Base-by-base conservation (phyloP, 1,140 invertebrate genomes). In the Penaeus vannamei region DNA sequence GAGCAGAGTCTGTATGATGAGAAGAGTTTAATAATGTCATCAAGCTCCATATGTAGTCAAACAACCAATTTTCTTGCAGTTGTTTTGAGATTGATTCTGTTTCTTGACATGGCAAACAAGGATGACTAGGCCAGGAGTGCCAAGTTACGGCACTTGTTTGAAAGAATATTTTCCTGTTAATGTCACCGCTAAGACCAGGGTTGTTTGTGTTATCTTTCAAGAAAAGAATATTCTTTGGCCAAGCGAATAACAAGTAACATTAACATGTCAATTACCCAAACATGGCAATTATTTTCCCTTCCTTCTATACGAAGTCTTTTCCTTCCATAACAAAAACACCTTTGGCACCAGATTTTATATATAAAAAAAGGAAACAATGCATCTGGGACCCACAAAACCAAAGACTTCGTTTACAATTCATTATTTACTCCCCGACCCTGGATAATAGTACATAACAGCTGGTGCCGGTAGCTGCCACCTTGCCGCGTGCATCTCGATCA, bases 371-470 rank as follows among this genome's bases (percentile, higher is more conserved):
- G 53, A 53, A 69, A 61, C 46, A 46, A 64, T 69, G 20, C 19
- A 66, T 84, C 83, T 84, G 83, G 83, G 69, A 84, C 83, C 83
- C 69, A 69, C 69, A 61, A 19, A 26, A 60, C 26, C 12, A 23
- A 62, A 19, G 42, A 53, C 53, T 53, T 53, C 17, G 53, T 53
- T 53, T 17, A 53, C 53, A 53, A 14, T 64, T 20, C 23, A 64
- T 61, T 91, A 86, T 72, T 89, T 89, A 72, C 72, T 84, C 29
- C 91, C 91, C 5, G 88, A 85, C 29, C 90, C 90, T 17, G 96
- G 96, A 93, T 97, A 97, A 93, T 98, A 98, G 93, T 98, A 98
- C 80, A 97, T 95, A 60, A 98, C 96, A 3, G 97, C 97, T 12
- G 96, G 96, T 42, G 97, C 96, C 29, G 97, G 96, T 76, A 98